Percentiles rank a stretch among this genome's conserved stretches.
phyloP scores from a whole-genome alignment of 2,888 invertebrate genomes.

The Syrista parreyssii region DNA sequence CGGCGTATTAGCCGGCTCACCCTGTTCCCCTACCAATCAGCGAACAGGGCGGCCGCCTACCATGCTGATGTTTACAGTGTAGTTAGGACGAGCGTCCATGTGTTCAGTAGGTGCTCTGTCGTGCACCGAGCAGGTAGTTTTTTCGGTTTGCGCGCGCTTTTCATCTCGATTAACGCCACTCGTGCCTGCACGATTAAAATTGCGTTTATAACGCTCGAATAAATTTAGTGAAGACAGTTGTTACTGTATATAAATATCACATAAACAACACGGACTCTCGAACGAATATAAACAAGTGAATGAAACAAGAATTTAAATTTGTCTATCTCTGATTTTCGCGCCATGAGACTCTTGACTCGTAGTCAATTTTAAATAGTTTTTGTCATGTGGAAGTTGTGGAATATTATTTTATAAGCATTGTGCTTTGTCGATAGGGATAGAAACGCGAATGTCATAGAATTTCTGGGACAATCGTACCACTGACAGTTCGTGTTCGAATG shows the following conservation, averaged over 20 bases:
- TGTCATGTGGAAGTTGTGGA: not conserved
- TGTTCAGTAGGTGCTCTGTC: constrained; percentile 59
- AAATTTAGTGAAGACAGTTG: not conserved
- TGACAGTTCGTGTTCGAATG: not conserved
- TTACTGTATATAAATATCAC: not conserved
- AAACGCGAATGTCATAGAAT: not conserved
- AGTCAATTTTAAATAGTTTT: not conserved
- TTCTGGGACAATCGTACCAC: not conserved
- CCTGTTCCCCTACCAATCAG: not conserved
- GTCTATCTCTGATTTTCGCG: not conserved
- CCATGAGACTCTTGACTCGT: not conserved
- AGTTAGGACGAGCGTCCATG: constrained; percentile 54
- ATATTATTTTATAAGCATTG: not conserved
- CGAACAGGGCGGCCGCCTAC: not conserved
- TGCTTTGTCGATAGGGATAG: not conserved
- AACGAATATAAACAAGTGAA: not conserved
- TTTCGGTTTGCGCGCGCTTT: constrained; percentile 24
- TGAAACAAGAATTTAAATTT: not conserved
- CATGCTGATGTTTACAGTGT: constrained; percentile 53
- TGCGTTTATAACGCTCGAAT: not conserved
- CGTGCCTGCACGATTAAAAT: constrained; percentile 26
- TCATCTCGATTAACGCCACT: constrained; percentile 12
- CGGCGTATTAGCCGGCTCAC: not conserved
- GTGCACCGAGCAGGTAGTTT: constrained; percentile 42
- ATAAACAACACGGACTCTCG: not conserved